These are phyloP conservation scores for Platichthys flesus DNA, from an alignment of 2,113 vertebrate genomes.

Conservation along the genomic window DNA sequence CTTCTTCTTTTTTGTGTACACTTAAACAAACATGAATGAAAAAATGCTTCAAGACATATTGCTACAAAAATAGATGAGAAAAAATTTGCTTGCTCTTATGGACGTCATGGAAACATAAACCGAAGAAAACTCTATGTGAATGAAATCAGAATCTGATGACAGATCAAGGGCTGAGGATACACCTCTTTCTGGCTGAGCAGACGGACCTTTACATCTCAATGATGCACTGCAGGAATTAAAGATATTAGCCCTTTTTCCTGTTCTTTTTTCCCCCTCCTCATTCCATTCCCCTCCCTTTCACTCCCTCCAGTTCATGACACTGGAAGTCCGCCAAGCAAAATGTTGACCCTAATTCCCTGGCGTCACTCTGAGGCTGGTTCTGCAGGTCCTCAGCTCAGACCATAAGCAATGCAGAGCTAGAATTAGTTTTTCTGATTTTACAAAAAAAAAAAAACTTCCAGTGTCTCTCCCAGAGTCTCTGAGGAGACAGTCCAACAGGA, in stretches of 20 bases:
- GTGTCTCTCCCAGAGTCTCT: constrained; percentile 36
- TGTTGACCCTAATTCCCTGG: constrained; percentile 71
- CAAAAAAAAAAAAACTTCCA: constrained; percentile 11
- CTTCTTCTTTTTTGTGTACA: constrained; percentile 2
- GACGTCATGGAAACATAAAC: constrained; percentile 35
- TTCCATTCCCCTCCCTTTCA: constrained; percentile 50
- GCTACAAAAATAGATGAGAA: constrained; percentile 26
- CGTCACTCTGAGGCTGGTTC: constrained; percentile 51
- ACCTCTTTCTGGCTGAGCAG: constrained; percentile 34
- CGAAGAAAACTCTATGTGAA: constrained; percentile 11
- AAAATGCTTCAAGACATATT: constrained; percentile 13
- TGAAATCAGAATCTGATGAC: constrained; percentile 39
- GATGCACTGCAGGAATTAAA: constrained; percentile 70
- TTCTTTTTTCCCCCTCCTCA: constrained; percentile 25
- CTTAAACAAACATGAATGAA: constrained; percentile 16
- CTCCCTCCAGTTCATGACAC: constrained; percentile 71
- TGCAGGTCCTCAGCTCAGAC: constrained; percentile 31
- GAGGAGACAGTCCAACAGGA: constrained; percentile 43
- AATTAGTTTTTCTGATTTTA: constrained; percentile 3
- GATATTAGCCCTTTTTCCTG: constrained; percentile 62
- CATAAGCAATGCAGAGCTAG: background rate
- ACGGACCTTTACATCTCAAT: constrained; percentile 53
- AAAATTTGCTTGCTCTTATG: constrained; percentile 42
- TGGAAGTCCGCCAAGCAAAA: constrained; percentile 76
- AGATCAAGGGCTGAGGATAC: constrained; percentile 24